These are phyloP conservation scores for Drosophila engyochracea DNA, from an alignment of 2,888 invertebrate species.

Conservation along the genomic window DNA sequence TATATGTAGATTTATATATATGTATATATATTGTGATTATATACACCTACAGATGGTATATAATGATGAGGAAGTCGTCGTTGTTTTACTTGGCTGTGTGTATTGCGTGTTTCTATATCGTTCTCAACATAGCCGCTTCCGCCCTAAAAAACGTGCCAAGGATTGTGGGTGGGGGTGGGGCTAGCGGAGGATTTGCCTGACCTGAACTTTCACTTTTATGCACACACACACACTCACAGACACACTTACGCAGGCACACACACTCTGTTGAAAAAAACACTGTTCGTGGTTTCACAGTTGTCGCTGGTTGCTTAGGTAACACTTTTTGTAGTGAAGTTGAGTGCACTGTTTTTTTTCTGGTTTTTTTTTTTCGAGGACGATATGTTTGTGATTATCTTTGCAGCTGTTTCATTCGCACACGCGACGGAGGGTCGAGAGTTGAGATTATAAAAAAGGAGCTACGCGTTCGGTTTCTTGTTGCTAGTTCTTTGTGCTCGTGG, in stretches of 20 bases:
- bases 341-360: not conserved
- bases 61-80: slow-evolving; percentile 25
- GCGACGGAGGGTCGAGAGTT: slow-evolving; percentile 27
- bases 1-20: not conserved
- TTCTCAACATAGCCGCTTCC: slow-evolving; percentile 37
- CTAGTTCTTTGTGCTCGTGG: slow-evolving; percentile 18
- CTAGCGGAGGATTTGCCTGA: slow-evolving; percentile 36
- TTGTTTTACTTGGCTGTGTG: slow-evolving; percentile 29
- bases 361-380: slow-evolving; percentile 14
- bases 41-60: slow-evolving; percentile 18
- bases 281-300: slow-evolving; percentile 39
- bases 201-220: slow-evolving; percentile 70
- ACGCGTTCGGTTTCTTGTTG: slow-evolving; percentile 17
- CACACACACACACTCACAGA: slow-evolving; percentile 18
- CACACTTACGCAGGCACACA: slow-evolving; percentile 25
- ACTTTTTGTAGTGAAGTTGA: slow-evolving; percentile 30
- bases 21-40: slow-evolving; percentile 18
- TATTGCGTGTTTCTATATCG: slow-evolving; percentile 64
- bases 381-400: slow-evolving; percentile 26
- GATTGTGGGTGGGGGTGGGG: slow-evolving; percentile 23
- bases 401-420: slow-evolving; percentile 28
- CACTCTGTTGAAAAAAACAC: slow-evolving; percentile 16
- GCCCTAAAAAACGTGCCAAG: slow-evolving; percentile 48
- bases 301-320: slow-evolving; percentile 63
- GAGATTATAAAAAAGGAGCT: slow-evolving; percentile 34